Base-by-base conservation (phyloP, 2,888 invertebrate species). In the Antheraea assamensis region DNA sequence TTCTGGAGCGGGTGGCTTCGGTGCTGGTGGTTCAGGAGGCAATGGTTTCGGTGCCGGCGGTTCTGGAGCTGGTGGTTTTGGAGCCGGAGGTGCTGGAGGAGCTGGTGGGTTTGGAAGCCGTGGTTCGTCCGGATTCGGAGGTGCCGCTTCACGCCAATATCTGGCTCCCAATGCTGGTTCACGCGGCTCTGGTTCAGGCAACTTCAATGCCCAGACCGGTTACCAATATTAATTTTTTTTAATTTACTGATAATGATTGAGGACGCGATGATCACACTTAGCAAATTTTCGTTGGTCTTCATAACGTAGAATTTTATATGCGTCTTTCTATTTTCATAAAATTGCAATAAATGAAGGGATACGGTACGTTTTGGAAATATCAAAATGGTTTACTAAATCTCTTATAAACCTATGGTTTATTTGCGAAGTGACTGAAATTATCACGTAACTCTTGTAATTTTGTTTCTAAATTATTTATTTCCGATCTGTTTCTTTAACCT, bases 201-300 rank as follows among this genome's bases (percentile, higher is more conserved):
- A 91, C 88, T 94, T 89, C 90, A 94, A 93, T 87, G 79, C 93
- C 24, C 93, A 92, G 78, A 84, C 92, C 74, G 94, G 94, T 52
- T 94, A 94, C 90, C 87, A 83, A 76, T 94, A 94, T 78, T 94
- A 92, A 87, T 75, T 74, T 64, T 74, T 47, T 74, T 55, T 66
- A 71, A 47, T 71, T 27, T 66, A 52, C 70, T 70, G 64, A 73
- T 81, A 76, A 79, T 82, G 81, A 77, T 78, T 76, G 83, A 83
- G 81, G 84, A 83, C 79, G 74, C 79, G 78, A 71, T 77, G 83
- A 79, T 77, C 77, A 79, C 79, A 68, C 70, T 73, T 55, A 42
- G 71, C 42, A 61, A 75, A 77, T 78, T 52, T 27, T 30, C 61
- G 61, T 64, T 64, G 74, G 73, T 35, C 58, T 30, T 49, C 30